Evolutionary conservation across 35 echinoderm and acorn worm genomes (phyloP), one percentile per base, ranked within the genome.

Genomic region (Lytechinus pictus): DNA sequence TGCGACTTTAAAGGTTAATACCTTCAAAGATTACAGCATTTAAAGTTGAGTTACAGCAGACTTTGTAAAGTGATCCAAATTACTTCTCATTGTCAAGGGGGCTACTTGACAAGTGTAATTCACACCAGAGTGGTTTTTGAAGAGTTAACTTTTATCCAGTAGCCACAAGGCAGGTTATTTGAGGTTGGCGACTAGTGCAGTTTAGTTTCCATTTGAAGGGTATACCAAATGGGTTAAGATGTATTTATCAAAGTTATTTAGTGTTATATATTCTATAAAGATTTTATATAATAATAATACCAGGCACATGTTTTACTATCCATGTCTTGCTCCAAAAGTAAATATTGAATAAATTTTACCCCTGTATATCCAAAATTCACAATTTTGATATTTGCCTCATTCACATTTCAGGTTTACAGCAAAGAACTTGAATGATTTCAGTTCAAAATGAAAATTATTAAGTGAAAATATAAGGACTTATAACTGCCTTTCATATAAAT

Each of bases 21-120:
- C 61, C 19, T 21, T 44, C 4, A 24, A 19, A n/a, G 66, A 79
- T 79, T 79, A 79, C 66, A 79, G 66, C 66, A 79, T 79, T 79
- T 79, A 24, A 79, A 79, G 19, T 24, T 24, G 21, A 79, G 16
- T 7, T 79, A 79, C 66, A 79, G 21, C 66, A 79, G 66, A 79
- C 66, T 79, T 79, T 79, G 66, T 79, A 79, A 79, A 79, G 19
- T 79, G 66, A 79, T 79, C 66, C 66, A 79, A 79, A 79, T 79
- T 79, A 79, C 24, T 4, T 79, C 16, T 21, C 13, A 79, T 79
- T 79, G 66, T 79, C 66, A 79, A 79, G n/a, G 66, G 66, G 33
- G 4, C 19, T 79, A 79, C 21, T 79, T 79, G 66, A 79, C 66
- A 24, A 79, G 66, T 79, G 66, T 16, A 79, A 79, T n/a, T 79